Percentiles rank a stretch among this genome's conserved stretches.
These are phyloP conservation scores for Drosophila paulistorum DNA, from an alignment of 1,140 invertebrate genomes.

Conservation along the genomic window DNA sequence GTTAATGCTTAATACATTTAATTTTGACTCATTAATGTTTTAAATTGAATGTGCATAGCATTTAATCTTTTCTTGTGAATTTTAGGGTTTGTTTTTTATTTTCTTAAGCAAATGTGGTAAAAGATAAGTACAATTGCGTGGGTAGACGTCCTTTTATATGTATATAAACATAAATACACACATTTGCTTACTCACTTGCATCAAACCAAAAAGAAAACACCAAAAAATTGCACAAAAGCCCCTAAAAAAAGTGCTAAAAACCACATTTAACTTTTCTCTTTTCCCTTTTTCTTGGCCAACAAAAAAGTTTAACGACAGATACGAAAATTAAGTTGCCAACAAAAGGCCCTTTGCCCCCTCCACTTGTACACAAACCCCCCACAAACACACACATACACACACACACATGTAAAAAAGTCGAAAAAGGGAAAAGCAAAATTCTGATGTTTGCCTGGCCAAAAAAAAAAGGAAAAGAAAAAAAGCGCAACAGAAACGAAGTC, in stretches of 20 bases:
- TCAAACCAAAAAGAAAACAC: too few species aligned
- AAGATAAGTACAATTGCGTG: neutral
- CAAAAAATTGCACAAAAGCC: neutral
- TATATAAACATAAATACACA: neutral
- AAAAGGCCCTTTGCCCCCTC: constrained; percentile 47
- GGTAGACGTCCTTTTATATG: neutral
- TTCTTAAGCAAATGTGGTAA: neutral
- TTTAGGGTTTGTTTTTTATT: neutral
- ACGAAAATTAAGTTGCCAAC: constrained; percentile 77
- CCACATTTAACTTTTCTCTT: constrained; percentile 13
- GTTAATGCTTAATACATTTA: neutral
- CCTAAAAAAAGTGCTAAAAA: constrained; percentile 6
- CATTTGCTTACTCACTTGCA: neutral
- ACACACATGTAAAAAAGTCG: constrained; percentile 7
- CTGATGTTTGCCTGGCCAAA: constrained; percentile 4
- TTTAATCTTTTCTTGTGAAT: neutral
- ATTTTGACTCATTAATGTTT: neutral
- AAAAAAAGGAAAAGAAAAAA: constrained; percentile 22
- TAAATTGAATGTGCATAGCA: neutral
- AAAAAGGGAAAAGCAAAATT: constrained; percentile 4
- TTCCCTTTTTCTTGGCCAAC: constrained; percentile 9
- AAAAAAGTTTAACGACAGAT: constrained; percentile 75
- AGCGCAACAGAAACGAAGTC: constrained; percentile 42
- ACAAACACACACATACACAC: neutral
- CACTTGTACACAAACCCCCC: constrained; percentile 19